These are phyloP conservation scores for Heliconius nattereri DNA, from an alignment of 1,140 invertebrate species.

Conservation along the genomic window DNA sequence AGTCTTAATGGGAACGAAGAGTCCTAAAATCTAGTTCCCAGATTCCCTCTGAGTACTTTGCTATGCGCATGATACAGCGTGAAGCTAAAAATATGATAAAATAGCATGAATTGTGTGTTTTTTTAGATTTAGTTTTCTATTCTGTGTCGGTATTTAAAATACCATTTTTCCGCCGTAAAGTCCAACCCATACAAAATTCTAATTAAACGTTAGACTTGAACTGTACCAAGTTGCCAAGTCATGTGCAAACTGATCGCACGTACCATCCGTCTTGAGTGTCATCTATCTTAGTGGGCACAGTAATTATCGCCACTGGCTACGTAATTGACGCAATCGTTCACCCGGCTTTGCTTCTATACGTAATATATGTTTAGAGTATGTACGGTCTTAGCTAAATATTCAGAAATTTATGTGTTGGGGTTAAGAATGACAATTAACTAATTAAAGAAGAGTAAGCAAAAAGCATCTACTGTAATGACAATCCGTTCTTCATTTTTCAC, in stretches of 20 bases:
- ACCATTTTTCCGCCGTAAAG: background rate
- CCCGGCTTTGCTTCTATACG: background rate
- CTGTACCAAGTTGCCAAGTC: constrained; percentile 9
- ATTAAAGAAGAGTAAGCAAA: no score
- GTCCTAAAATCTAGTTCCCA: no score
- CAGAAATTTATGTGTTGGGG: background rate
- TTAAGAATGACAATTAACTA: no score
- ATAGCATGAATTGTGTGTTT: no score
- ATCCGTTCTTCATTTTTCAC: no score
- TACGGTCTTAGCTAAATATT: background rate
- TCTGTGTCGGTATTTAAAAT: background rate
- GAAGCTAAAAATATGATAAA: no score
- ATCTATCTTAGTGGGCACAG: constrained; percentile 15
- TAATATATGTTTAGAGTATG: background rate
- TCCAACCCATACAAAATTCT: background rate
- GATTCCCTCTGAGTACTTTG: no score
- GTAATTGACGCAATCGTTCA: constrained; percentile 15
- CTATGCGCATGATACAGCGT: no score
- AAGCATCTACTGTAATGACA: no score
- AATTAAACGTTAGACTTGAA: background rate
- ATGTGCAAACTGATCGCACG: constrained; percentile 18
- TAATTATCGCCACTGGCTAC: constrained; percentile 16
- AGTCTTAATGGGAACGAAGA: no score
- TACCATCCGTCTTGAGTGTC: constrained; percentile 17
- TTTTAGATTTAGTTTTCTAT: no score